Evolutionary conservation across 2,888 invertebrate genomes (phyloP), one percentile per base, ranked within the genome.

Genomic region (Boloria euphrosyne): DNA sequence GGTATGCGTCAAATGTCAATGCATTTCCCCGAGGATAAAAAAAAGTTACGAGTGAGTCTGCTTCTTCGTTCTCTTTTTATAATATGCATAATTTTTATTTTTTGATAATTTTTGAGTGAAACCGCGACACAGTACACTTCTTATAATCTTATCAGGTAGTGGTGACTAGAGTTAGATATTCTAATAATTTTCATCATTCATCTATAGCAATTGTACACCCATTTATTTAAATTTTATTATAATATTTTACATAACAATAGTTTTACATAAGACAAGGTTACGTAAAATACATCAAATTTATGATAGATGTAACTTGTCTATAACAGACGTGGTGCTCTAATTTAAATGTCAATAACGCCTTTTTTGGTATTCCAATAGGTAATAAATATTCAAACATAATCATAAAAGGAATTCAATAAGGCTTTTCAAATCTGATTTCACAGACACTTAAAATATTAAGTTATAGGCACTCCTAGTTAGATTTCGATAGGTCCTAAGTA

Each of bases 401-500:
- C 16, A 51, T 43, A 62, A 43, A 55, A 57, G 18, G 18, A 10
- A 13, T 13, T 13, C 44, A 7, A 17, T 47, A 46, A 47, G 47
- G 13, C n/a, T 49, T 17, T 52, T 62, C 22, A 59, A 54, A 43
- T 31, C 4, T 2, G 59, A 62, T 62, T 66, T 65, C 50, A 31
- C 46, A 58, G 49, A 57, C 49, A 54, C 31, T 50, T 31, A 31
- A 13, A 31, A 31, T 31, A 61, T 51, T 64, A 44, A 57, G 52
- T 43, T 63, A 54, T 61, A 61, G 52, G 31, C 55, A 55, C 62
- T 66, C 68, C 60, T 47, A 55, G 53, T 54, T 58, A 58, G 49
- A 59, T 64, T 66, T 69, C 57, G 60, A 58, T 65, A 66, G 51
- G 60, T 68, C 57, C 68, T 69, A 53, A 64, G 44, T 67, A 65